Base-by-base conservation (phyloP, 2,888 invertebrate genomes). In the Morpho helenor region DNA sequence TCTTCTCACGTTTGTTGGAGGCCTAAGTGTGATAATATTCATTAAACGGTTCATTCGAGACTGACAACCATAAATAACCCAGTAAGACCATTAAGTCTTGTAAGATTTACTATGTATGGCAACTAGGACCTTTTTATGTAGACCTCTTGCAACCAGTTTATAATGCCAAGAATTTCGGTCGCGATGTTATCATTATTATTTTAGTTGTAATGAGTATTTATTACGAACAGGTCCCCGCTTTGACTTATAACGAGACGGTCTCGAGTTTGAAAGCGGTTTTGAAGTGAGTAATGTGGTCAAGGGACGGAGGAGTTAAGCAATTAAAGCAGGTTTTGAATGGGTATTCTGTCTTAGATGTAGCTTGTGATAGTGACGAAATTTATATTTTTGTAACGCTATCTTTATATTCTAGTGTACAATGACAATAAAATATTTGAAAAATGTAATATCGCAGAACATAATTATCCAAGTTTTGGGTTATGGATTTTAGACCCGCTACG, bases 1-100 rank as follows among this genome's bases (percentile, higher is more conserved):
- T 87, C 87, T 89, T 90, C 88, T 87, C 89, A 89, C 88, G 89
- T 87, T 87, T 88, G 87, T 87, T 85, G 87, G 83, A 80, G 86
- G 82, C 85, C 84, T 79, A 80, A 87, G 80, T 85, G 87, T 86
- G 87, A 90, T 89, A 87, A 87, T 87, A 87, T 90, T 88, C 89
- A 88, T 90, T 88, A 89, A 89, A 87, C 79, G 81, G 82, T 86
- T 87, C 83, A 82, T 77, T 84, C 74, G 77, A 78, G 84, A 80
- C 80, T 77, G 78, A 74, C 80, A 70, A 73, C 80, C 70, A 89
- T 90, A 89, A 89, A 90, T 88, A 89, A 83, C 72, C 80, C 73
- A 79, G 76, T 80, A 79, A 80, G 79, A 82, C 82, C 81, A 85
- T 86, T 85, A 86, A 77, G 76, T 87, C 87, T 84, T 82, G 80